A percentile compares a stretch with the other conserved stretches of the same genome.
These are phyloP conservation scores for Zaprionus inermis DNA, from an alignment of 1,140 invertebrate genomes.

Conservation along the genomic window DNA sequence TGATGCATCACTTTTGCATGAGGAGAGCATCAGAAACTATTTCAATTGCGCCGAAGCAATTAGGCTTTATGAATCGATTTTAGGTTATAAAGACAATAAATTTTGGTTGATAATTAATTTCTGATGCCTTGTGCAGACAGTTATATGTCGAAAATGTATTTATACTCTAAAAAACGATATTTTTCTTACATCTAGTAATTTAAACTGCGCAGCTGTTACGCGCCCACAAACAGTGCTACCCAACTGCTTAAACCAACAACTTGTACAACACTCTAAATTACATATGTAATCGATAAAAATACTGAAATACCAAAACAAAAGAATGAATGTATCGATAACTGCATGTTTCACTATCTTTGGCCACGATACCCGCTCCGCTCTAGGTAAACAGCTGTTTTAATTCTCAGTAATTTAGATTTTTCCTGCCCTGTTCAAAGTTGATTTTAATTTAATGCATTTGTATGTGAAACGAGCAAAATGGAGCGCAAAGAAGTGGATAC, in stretches of 20 bases:
- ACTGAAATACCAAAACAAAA: background rate
- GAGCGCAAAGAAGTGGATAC: constrained; percentile 77
- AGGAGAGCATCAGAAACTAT: background rate
- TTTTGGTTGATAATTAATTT: background rate
- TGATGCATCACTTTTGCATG: constrained; percentile 31
- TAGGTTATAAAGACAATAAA: too few relatives aligned
- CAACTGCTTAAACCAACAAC: background rate
- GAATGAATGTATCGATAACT: background rate
- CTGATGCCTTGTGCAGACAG: background rate
- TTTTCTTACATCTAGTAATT: too few relatives aligned
- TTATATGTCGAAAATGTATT: background rate
- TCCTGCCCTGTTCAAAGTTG: constrained; percentile 36
- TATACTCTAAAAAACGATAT: background rate
- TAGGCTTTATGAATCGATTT: background rate
- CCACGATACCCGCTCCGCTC: constrained; percentile 6
- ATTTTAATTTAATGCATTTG: constrained; percentile 55
- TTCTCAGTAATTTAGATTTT: constrained; percentile 45
- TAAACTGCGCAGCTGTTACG: background rate
- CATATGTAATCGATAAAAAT: background rate
- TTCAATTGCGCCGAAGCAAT: background rate
- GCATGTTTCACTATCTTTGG: background rate
- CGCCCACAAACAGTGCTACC: background rate
- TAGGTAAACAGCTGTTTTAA: constrained; percentile 34
- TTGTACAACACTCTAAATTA: background rate
- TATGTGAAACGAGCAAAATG: constrained; percentile 55